A percentile compares a stretch with the other conserved stretches of the same genome.
Conservation (phyloP, 2,797 vertebrate genomes). For the Chelidonichthys spinosus region DNA sequence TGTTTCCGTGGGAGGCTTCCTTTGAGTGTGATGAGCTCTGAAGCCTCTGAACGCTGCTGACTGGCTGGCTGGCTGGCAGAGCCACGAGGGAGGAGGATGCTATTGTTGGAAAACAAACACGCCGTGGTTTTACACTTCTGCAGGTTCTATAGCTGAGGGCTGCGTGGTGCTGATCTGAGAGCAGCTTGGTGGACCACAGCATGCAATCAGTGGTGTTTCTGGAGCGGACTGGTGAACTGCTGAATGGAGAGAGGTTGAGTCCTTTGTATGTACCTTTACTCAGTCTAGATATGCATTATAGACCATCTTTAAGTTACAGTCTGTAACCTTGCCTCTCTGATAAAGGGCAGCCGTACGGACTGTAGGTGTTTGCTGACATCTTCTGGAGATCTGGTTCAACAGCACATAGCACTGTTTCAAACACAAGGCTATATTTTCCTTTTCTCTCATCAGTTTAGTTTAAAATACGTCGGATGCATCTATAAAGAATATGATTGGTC, state of each 20-base stretch:
- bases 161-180: conserved; percentile 60
- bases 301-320: not conserved
- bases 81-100: conserved; percentile 68
- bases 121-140: conserved; percentile 36
- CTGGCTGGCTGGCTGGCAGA: conserved; percentile 40
- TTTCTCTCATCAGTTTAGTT: not conserved
- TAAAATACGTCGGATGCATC: not conserved
- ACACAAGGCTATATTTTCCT: not conserved
- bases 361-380: conserved; percentile 72
- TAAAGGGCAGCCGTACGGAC: not conserved
- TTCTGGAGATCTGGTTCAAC: conserved; percentile 63
- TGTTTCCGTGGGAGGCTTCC: conserved; percentile 68
- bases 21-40: conserved; percentile 76
- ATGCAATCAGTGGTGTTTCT: conserved; percentile 28
- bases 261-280: not conserved
- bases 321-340: conserved; percentile 17
- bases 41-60: conserved; percentile 56
- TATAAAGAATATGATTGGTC: not conserved
- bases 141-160: conserved; percentile 47
- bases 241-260: not conserved
- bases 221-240: not conserved
- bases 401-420: conserved; percentile 16
- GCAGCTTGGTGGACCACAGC: conserved; percentile 37
- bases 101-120: conserved; percentile 70
- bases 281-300: not conserved